Base-by-base conservation (phyloP, 2,113 vertebrate genomes). In the Orycteropus afer region DNA sequence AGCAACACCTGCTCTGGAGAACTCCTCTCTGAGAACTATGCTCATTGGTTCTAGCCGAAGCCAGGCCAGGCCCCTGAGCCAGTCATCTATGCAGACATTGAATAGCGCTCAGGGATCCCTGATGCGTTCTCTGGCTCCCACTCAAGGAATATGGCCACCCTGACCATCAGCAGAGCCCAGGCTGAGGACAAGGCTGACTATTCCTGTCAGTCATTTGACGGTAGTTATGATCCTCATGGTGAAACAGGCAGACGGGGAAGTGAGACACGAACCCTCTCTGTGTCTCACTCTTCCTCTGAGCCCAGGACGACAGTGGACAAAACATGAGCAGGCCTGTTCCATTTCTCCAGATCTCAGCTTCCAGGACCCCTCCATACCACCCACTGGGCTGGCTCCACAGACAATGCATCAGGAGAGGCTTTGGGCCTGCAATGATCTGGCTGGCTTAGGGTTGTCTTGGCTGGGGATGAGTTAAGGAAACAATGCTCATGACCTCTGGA, bases 21-120 rank as follows among this genome's bases (percentile, higher is more conserved):
- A n/a, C n/a, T n/a, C n/a, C n/a, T n/a, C n/a, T n/a, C n/a, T n/a
- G n/a, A n/a, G n/a, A n/a, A n/a, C n/a, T n/a, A n/a, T n/a, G n/a
- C n/a, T n/a, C n/a, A n/a, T n/a, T n/a, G n/a, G n/a, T n/a, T n/a
- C n/a, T n/a, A n/a, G n/a, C n/a, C n/a, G n/a, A n/a, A n/a, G n/a
- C n/a, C n/a, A n/a, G n/a, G n/a, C n/a, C n/a, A n/a, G n/a, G n/a
- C n/a, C n/a, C 53, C 53, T 2, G 0, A 13, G 29, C 6, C 45
- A 12, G 2, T 87, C 20, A 61, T 77, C 4, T 49, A 97, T 0
- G 0, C 0, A 0, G 0, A 37, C 0, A 49, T 1, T 3, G 0
- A 7, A 0, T 4, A 22, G 14, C 10, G 22, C 22, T 49, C 32
- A 27, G 71, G 55, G 32, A 49, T 73, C 40, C 32, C 79, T 73